Evolutionary conservation across 2,113 vertebrate species (phyloP), one percentile per base, ranked within the genome.

Genomic region (Heloderma charlesbogerti): DNA sequence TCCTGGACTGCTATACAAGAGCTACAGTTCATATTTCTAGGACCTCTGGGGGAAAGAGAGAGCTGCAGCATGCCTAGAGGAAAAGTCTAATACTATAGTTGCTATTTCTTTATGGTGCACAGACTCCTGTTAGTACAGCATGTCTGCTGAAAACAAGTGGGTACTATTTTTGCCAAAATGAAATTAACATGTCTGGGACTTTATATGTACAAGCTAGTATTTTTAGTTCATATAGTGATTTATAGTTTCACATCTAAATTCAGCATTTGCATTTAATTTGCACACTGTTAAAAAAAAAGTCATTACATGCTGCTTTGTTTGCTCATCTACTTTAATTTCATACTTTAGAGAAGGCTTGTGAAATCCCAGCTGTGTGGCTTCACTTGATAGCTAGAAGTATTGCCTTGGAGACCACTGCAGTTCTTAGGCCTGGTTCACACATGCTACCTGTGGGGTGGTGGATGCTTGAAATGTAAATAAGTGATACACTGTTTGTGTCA

Each of bases 1-100:
- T 96, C 91, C 29, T 0, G 3, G 90, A 87, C 89, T 95, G 80
- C 85, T 92, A 0, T 93, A 94, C 54, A 96, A 94, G 71, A 95
- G 82, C 72, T 95, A 15, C 88, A 94, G 88, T 93, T 94, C 78
- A 69, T 94, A 94, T 81, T 93, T 15, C 75, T 77, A 87, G 91
- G 88, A 89, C 16, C 40, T 86, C 71, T 94, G 84, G 71, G 83
- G 90, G 91, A 94, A 91, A 66, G 29, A 37, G 87, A 89, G 27
- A 89, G 27, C 91, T 90, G 72, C 86, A 75, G 72, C 85, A 60
- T 18, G 51, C 91, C 94, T 43, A 40, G 13, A 93, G 86, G 86
- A 83, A 91, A 37, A 31, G 87, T 51, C 37, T 89, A 10, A 88
- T 94, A 71, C 22, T 75, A 18, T 83, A 92, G 6, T 27, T 87